Conservation (phyloP, 2,888 invertebrate genomes). For the Cremastobaeus sp. region DNA sequence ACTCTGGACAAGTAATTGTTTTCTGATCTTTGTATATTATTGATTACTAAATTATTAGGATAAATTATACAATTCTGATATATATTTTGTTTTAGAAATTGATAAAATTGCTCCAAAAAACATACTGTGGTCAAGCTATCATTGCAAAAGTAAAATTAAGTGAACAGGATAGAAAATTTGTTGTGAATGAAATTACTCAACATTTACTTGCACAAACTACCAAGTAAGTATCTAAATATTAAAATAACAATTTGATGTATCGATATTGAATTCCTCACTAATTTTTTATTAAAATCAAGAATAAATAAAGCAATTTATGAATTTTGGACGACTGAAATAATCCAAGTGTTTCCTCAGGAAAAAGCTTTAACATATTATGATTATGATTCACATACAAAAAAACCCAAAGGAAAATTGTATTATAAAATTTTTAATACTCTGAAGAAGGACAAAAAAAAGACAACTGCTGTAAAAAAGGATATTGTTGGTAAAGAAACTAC, state of each 20-base stretch:
- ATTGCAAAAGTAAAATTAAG: neutral
- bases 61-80: too few species aligned
- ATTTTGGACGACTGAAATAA: neutral
- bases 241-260: too few species aligned
- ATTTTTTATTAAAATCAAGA: too few species aligned
- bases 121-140: neutral
- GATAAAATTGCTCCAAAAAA: too few species aligned
- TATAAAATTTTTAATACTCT: conserved; percentile 2
- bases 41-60: too few species aligned
- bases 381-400: neutral
- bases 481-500: too few species aligned
- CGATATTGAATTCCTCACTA: too few species aligned
- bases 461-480: too few species aligned
- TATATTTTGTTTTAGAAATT: too few species aligned
- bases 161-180: neutral
- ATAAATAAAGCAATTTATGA: neutral
- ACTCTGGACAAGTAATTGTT: too few species aligned
- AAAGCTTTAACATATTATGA: neutral
- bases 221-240: conserved; percentile 7
- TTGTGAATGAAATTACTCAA: neutral
- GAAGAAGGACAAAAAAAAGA: neutral
- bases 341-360: neutral
- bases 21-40: too few species aligned
- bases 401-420: conserved; percentile 2
- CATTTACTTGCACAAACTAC: neutral